Conservation (phyloP, 2,888 invertebrate species). For the Blastobasis lacticolella region DNA sequence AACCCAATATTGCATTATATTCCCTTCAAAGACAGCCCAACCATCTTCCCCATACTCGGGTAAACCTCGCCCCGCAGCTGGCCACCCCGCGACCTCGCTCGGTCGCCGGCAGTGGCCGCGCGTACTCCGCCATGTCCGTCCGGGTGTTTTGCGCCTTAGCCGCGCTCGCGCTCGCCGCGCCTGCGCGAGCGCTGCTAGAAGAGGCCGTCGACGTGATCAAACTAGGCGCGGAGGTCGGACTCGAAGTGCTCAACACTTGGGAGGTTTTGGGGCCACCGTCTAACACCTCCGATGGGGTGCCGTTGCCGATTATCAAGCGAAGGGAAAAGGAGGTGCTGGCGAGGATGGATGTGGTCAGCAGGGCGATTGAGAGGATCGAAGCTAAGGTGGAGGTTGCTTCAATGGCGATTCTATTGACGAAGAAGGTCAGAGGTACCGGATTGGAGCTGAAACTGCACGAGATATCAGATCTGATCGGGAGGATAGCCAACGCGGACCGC, state of each 20-base stretch:
- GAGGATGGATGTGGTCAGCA: constrained; percentile 45
- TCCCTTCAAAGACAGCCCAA: not conserved
- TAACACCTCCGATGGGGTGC: constrained; percentile 66
- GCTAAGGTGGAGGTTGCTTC: constrained; percentile 39
- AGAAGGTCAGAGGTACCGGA: constrained; percentile 54
- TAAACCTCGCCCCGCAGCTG: constrained; percentile 14
- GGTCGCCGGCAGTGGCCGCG: constrained; percentile 44
- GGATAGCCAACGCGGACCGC: constrained; percentile 74
- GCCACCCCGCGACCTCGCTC: constrained; percentile 44
- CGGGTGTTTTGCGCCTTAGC: constrained; percentile 39
- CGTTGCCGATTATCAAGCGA: constrained; percentile 75
- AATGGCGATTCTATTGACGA: constrained; percentile 45
- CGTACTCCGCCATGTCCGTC: constrained; percentile 52
- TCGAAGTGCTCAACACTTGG: constrained; percentile 77
- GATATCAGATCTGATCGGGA: constrained; percentile 73
- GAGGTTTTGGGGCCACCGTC: constrained; percentile 75
- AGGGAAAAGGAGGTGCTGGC: constrained; percentile 77
- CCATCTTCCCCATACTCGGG: not conserved
- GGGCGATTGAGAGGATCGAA: constrained; percentile 46
- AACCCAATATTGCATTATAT: no score
- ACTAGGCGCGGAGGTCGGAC: constrained; percentile 74
- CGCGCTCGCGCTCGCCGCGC: constrained; percentile 37
- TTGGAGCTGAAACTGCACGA: constrained; percentile 77
- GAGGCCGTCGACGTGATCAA: constrained; percentile 76
- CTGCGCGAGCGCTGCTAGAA: constrained; percentile 61